Evolutionary conservation across 2,888 invertebrate species (phyloP).

Genomic region (Malthinus flaveolus): DNA sequence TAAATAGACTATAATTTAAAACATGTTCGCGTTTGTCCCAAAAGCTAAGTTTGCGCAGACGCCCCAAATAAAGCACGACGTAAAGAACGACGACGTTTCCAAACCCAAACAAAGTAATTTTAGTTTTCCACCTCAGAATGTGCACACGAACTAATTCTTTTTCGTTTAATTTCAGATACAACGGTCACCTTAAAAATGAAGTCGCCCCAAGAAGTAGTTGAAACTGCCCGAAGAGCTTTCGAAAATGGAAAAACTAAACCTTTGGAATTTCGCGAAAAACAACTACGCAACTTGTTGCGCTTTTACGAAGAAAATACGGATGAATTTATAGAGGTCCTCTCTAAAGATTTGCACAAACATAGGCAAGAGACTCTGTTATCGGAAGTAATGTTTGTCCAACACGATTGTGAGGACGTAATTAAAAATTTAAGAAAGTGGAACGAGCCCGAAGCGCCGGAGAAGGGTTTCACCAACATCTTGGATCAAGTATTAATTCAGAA

Average conservation of each 20-base stretch:
- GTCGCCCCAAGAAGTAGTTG: conserved; percentile 8
- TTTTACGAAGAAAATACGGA: conserved; percentile 80
- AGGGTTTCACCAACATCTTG: conserved; percentile 71
- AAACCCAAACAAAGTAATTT: too few relatives aligned
- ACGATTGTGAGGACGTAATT: conserved; percentile 73
- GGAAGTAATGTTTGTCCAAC: conserved; percentile 76
- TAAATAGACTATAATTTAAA: too few relatives aligned
- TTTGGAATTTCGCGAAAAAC: conserved; percentile 77
- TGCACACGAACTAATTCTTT: too few relatives aligned
- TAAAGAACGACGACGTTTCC: too few relatives aligned
- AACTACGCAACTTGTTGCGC: conserved; percentile 72
- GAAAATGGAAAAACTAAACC: conserved; percentile 77
- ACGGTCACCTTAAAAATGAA: neutral
- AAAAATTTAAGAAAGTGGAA: conserved; percentile 77
- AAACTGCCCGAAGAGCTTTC: conserved; percentile 59
- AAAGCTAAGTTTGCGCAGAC: too few relatives aligned
- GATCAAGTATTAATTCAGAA: conserved; percentile 74
- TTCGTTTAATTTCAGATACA: neutral
- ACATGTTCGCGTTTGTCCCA: too few relatives aligned
- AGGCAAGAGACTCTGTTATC: conserved; percentile 78
- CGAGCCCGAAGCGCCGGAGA: conserved; percentile 73
- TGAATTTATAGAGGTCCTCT: conserved; percentile 73
- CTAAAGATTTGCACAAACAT: conserved; percentile 76
- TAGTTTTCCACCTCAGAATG: too few relatives aligned
- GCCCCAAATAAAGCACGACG: too few relatives aligned